Base-by-base conservation (phyloP, 2,113 vertebrate species). In the Apodemus sylvaticus region DNA sequence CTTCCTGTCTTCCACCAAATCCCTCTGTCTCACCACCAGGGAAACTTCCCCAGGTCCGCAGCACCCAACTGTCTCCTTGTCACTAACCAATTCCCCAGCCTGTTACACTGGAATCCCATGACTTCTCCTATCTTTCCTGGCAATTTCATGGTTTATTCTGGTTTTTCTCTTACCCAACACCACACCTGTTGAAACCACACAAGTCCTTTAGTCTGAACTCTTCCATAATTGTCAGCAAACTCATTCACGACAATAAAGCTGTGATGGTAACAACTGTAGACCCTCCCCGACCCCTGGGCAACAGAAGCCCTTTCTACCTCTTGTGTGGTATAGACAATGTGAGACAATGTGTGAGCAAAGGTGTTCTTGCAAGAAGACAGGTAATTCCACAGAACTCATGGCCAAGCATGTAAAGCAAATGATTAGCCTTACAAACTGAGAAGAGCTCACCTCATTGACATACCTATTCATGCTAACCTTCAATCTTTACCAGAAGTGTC, bases 1-100 rank as follows among this genome's bases (percentile, higher is more conserved):
- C 90, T 90, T 97, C 81, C 79, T 0, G 1, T 92, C 90, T 96
- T 73, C 53, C 24, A 53, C 53, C n/a, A 93, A 82, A 71, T 76
- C n/a, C 81, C 73, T 96, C 81, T 78, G 88, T 94, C 92, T 96
- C 82, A 85, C 96, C 96, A 39, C 90, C 39, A 42, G 93, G 39
- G 64, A 91, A 92, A 97, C 78, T 93, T 96, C 81, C 66, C 31
- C 60, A 83, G 73, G 29, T 42, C 22, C 48, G 42, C 45, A 4
- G 68, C 34, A 94, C 81, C 81, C 60, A 86, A 76, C 86, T 51
- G 5, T 95, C 86, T 94, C 51, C 96, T 94, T 42, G 17, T 42
- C 45, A 2, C 77, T 73, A 92, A 96, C 97, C 97, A 95, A 58
- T 87, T 96, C 86, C 89, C 64, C 77, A 48, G 68, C 1, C 39